phyloP scores from a whole-genome alignment of 2,888 invertebrate genomes.

The Hybos culiciformis region DNA sequence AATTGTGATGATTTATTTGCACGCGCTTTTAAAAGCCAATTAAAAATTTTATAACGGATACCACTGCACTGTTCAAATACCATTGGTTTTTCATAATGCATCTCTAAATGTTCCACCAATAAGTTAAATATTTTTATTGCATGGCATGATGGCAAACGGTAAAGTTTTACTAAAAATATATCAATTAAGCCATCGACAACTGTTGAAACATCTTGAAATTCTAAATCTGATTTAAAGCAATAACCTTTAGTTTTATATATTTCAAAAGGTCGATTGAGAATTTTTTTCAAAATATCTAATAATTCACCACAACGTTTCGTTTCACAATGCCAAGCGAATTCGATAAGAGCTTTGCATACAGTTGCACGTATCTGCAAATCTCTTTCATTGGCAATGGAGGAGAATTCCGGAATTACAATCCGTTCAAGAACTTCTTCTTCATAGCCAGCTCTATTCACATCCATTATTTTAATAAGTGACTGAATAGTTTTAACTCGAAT shows the following conservation, averaged over 20 bases:
- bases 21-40: constrained; percentile 70
- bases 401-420: constrained; percentile 63
- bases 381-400: constrained; percentile 52
- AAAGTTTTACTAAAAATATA: constrained; percentile 62
- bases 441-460: constrained; percentile 46
- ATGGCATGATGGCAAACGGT: constrained; percentile 61
- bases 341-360: constrained; percentile 48
- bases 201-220: constrained; percentile 51
- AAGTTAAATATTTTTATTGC: constrained; percentile 70
- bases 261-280: constrained; percentile 53
- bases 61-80: constrained; percentile 40
- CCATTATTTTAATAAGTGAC: constrained; percentile 54
- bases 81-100: constrained; percentile 58
- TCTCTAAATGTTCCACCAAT: constrained; percentile 63
- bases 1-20: constrained; percentile 67
- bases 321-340: constrained; percentile 54
- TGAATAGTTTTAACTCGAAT: constrained; percentile 66
- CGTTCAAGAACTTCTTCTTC: constrained; percentile 76
- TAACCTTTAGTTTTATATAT: constrained; percentile 26
- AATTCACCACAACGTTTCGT: constrained; percentile 55
- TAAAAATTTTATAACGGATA: constrained; percentile 53
- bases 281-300: constrained; percentile 60
- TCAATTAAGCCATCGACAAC: constrained; percentile 60
- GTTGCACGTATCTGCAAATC: constrained; percentile 52
- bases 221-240: constrained; percentile 39